Conservation (phyloP, 1,140 invertebrate genomes). For the Neotoxoptera formosana region DNA sequence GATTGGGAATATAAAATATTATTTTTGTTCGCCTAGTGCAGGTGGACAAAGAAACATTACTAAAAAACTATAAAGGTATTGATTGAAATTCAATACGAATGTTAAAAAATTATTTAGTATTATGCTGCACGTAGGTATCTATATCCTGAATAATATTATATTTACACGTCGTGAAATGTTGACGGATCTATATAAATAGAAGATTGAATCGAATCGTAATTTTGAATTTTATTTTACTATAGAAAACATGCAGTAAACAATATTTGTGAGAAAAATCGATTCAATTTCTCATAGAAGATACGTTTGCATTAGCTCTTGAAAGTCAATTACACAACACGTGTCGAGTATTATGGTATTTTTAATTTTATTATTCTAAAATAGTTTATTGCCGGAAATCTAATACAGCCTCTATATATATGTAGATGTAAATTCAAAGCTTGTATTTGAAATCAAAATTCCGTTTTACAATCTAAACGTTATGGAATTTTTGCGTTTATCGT, state of each 20-base stretch:
- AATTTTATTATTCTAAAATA: neutral
- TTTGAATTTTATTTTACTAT: neutral
- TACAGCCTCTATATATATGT: neutral
- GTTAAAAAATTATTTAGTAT: neutral
- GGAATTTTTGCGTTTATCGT: too few relatives aligned
- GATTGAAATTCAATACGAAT: neutral
- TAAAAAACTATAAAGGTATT: neutral
- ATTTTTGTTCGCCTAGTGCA: neutral
- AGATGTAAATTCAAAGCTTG: neutral
- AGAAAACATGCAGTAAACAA: neutral
- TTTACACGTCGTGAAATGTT: neutral
- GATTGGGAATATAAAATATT: neutral
- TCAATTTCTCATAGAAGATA: neutral
- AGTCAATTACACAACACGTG: neutral
- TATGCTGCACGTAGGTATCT: neutral
- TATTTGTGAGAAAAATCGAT: neutral
- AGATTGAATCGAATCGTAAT: neutral
- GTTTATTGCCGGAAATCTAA: neutral
- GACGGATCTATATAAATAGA: neutral
- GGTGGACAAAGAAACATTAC: neutral
- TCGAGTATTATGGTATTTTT: neutral
- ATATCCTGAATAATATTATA: neutral
- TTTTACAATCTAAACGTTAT: too few relatives aligned
- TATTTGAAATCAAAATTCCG: too few relatives aligned
- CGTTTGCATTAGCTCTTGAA: neutral